Evolutionary conservation across 2,113 vertebrate species (phyloP).

Genomic region (Xenus cinereus): DNA sequence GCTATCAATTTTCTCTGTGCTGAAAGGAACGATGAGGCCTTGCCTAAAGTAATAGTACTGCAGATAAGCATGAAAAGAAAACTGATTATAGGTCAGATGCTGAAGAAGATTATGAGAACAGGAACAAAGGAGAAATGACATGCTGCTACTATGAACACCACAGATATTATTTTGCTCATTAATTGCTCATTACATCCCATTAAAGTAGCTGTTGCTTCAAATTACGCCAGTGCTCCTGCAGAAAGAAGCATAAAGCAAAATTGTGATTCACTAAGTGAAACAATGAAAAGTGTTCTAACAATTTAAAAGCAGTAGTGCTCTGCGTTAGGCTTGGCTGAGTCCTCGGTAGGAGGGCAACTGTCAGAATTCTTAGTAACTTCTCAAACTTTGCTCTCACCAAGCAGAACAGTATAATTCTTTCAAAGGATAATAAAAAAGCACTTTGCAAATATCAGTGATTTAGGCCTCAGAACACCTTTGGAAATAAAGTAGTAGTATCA

Average conservation of each 20-base stretch:
- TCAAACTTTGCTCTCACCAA: neutral
- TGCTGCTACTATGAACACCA: slow-evolving; percentile 40
- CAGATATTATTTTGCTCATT: slow-evolving; percentile 63
- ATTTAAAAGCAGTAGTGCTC: neutral
- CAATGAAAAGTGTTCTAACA: neutral
- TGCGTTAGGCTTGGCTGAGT: neutral
- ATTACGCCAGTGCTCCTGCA: slow-evolving; percentile 8
- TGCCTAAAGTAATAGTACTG: neutral
- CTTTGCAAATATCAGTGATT: neutral
- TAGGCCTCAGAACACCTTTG: neutral
- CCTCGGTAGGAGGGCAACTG: neutral
- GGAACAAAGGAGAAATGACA: slow-evolving; percentile 51
- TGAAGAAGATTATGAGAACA: neutral
- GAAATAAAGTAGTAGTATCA: neutral
- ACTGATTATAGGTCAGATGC: slow-evolving; percentile 49
- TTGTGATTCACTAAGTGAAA: slow-evolving; percentile 37
- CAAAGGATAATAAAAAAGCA: neutral
- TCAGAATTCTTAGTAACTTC: neutral
- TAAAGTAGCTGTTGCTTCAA: slow-evolving; percentile 30
- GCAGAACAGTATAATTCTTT: neutral
- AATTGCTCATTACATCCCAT: slow-evolving; percentile 47
- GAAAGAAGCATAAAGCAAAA: slow-evolving; percentile 27
- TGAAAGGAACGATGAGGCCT: neutral
- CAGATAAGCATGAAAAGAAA: slow-evolving; percentile 24
- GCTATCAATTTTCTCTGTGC: neutral